Evolutionary conservation across 2,113 vertebrate species (phyloP).

Genomic region (Trochalopteron elliotii): DNA sequence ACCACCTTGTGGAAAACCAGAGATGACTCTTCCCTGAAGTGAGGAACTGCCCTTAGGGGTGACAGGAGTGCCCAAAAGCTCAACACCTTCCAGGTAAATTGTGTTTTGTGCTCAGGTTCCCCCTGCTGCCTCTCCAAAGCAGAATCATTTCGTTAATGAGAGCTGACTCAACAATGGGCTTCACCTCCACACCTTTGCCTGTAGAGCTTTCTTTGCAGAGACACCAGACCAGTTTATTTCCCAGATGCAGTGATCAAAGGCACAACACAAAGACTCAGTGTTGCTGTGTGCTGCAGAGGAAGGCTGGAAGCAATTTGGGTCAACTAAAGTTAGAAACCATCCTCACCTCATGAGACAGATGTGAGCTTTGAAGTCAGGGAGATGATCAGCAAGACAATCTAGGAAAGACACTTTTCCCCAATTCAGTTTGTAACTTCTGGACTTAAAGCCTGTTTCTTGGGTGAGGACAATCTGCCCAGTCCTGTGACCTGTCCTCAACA

Average conservation of each 20-base stretch:
- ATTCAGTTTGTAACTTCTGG: not conserved
- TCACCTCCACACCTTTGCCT: not conserved
- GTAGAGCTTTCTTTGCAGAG: not conserved
- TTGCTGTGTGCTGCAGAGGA: not conserved
- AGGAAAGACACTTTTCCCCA: not conserved
- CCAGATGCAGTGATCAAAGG: slow-evolving; percentile 26
- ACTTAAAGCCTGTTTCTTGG: not conserved
- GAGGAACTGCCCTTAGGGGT: not conserved
- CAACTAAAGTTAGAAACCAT: slow-evolving; percentile 29
- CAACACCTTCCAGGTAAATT: not conserved
- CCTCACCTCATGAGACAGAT: slow-evolving; percentile 15
- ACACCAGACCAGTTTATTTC: not conserved
- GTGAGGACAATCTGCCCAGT: not conserved
- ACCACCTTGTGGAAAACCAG: not conserved
- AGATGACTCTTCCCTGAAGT: not conserved
- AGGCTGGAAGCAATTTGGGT: slow-evolving; percentile 45
- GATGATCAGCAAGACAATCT: not conserved
- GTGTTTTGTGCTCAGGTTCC: not conserved
- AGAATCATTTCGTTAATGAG: not conserved
- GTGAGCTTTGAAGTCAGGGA: slow-evolving; percentile 25
- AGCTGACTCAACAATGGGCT: not conserved
- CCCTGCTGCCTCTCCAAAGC: not conserved
- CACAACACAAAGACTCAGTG: fast-evolving
- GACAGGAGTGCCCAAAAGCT: not conserved
- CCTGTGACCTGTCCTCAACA: not conserved